Percentiles rank a stretch among this genome's conserved stretches.
Conservation (phyloP, 1,140 invertebrate genomes). For the Mizuhopecten yessoensis region DNA sequence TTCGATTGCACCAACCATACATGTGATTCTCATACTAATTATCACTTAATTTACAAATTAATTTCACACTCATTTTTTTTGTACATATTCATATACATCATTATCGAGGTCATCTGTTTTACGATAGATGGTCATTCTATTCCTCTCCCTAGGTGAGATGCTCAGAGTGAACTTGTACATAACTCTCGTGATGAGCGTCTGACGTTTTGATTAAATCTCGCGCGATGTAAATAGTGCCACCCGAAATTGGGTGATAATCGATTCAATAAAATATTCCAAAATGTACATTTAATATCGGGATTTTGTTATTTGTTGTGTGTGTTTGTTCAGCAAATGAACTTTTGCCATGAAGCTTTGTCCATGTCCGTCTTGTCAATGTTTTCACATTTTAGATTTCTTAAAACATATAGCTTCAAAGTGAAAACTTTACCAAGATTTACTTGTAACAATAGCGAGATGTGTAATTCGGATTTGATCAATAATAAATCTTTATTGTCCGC, state of each 20-base stretch:
- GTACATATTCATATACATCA: neutral
- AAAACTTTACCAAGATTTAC: too few species aligned
- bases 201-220: neutral
- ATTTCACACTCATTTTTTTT: neutral
- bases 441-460: too few species aligned
- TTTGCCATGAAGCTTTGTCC: too few species aligned
- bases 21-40: neutral
- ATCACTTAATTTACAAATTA: neutral
- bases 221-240: neutral
- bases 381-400: too few species aligned
- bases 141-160: neutral
- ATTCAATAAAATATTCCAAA: slow-evolving; percentile 31
- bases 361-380: too few species aligned
- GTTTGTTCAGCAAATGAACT: too few species aligned
- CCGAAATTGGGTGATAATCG: neutral
- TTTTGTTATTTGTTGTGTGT: too few species aligned
- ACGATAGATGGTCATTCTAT: neutral
- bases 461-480: too few species aligned
- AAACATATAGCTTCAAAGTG: too few species aligned
- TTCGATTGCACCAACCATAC: neutral
- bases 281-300: slow-evolving; percentile 32
- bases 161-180: neutral
- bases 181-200: neutral
- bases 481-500: too few species aligned
- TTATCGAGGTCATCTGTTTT: neutral